These are phyloP conservation scores for Helicoverpa assulta DNA, from an alignment of 2,888 invertebrate species.

Conservation along the genomic window DNA sequence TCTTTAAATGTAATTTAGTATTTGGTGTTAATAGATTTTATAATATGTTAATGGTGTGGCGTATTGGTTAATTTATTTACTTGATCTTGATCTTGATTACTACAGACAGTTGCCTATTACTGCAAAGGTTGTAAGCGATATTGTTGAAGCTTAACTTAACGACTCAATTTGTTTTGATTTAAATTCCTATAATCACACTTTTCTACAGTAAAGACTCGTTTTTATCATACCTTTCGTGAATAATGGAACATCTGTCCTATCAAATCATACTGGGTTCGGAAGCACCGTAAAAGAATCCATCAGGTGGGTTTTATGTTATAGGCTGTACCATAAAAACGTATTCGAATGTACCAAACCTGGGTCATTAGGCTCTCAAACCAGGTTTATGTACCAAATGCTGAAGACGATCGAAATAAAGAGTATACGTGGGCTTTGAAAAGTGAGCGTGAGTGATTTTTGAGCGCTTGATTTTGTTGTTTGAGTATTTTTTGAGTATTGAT, in stretches of 20 bases:
- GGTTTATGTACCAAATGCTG: constrained; percentile 47
- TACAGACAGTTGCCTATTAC: no score
- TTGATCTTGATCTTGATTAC: background rate
- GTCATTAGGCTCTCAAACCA: constrained; percentile 46
- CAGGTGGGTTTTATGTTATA: constrained; percentile 55
- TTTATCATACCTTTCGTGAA: constrained; percentile 17
- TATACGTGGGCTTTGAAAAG: constrained; percentile 34
- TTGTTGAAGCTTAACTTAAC: no score
- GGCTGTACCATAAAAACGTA: constrained; percentile 50
- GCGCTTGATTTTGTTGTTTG: no score
- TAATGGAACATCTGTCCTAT: constrained; percentile 38
- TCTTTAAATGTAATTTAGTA: constrained; percentile 33
- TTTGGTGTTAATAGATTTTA: constrained; percentile 37
- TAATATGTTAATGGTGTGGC: constrained; percentile 13
- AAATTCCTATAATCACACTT: background rate
- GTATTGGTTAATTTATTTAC: constrained; percentile 2
- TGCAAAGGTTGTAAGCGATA: no score
- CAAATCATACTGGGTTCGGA: constrained; percentile 41
- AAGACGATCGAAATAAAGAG: constrained; percentile 52
- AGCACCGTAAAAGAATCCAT: constrained; percentile 51
- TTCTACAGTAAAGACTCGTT: background rate
- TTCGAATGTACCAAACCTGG: constrained; percentile 46
- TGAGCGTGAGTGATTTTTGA: constrained; percentile 25
- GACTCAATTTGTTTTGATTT: no score
- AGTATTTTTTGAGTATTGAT: no score